A percentile compares a stretch with the other conserved stretches of the same genome.
phyloP scores from a whole-genome alignment of 2,113 vertebrate genomes.

The Cottus gobio region DNA sequence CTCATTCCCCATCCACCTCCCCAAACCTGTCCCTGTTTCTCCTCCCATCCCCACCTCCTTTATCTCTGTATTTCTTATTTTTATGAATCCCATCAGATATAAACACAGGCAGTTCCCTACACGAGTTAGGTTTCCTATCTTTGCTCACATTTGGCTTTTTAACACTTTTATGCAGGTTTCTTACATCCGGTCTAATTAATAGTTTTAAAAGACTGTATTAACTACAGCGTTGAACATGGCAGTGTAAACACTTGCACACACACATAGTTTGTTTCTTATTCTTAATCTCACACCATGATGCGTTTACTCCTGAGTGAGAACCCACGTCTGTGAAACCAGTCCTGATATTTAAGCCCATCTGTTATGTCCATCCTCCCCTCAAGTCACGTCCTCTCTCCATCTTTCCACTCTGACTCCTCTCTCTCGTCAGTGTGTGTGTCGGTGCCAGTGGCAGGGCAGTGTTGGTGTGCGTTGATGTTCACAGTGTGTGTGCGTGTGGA shows the following conservation, averaged over 20 bases:
- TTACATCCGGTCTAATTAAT: not conserved
- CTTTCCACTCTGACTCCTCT: constrained; percentile 45
- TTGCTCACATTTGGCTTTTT: not conserved
- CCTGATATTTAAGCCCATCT: constrained; percentile 30
- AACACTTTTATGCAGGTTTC: not conserved
- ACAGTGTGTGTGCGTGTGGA: constrained; percentile 40
- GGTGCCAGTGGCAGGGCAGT: constrained; percentile 73
- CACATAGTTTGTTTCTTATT: not conserved
- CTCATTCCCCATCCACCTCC: not conserved
- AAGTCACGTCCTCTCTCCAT: constrained; percentile 61
- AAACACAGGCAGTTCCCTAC: not conserved
- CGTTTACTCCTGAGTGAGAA: not conserved
- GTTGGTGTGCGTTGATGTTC: constrained; percentile 65
- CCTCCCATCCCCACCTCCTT: not conserved
- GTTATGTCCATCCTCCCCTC: constrained; percentile 55
- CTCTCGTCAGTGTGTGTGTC: constrained; percentile 28
- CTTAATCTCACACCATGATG: not conserved
- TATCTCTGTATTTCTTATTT: constrained; percentile 21
- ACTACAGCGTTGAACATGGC: not conserved
- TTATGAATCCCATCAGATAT: not conserved
- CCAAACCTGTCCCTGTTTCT: constrained; percentile 11
- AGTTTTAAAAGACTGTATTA: not conserved
- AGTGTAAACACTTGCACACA: not conserved
- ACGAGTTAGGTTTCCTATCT: not conserved
- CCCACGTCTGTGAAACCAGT: constrained; percentile 23